Evolutionary conservation across 37 sponge, comb jelly and placozoan species (phyloP).

Genomic region (Halichondria panicea): DNA sequence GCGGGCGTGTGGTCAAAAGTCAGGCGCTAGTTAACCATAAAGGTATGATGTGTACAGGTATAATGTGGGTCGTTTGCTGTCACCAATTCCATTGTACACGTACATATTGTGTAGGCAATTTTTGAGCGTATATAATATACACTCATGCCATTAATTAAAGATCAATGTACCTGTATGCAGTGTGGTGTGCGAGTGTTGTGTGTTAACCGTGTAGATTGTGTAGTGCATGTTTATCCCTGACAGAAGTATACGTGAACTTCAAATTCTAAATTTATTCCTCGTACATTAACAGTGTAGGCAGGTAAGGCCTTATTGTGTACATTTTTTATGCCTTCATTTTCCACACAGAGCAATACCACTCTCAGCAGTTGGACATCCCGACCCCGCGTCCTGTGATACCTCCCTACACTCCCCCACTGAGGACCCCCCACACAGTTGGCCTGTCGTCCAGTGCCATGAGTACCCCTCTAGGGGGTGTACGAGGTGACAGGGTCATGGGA

Average conservation of each 20-base stretch:
- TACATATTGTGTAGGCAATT: too few species aligned
- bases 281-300: neutral
- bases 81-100: too few species aligned
- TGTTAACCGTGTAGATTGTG: too few species aligned
- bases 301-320: too few species aligned
- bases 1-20: slow-evolving; percentile 35
- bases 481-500: neutral
- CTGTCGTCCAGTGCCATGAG: slow-evolving; percentile 22
- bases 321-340: too few species aligned
- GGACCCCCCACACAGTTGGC: slow-evolving; percentile 4
- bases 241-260: neutral
- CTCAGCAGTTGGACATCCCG: slow-evolving; percentile 9
- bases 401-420: neutral
- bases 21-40: slow-evolving; percentile 45
- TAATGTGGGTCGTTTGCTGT: neutral
- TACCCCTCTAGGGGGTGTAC: slow-evolving; percentile 4
- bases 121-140: too few species aligned
- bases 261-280: neutral
- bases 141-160: too few species aligned
- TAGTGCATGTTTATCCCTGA: too few species aligned
- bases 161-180: too few species aligned
- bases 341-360: slow-evolving; percentile 33
- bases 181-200: too few species aligned
- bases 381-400: neutral
- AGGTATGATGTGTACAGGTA: too few species aligned